Evolutionary conservation across 2,888 invertebrate species (phyloP).

Genomic region (Cataglyphis cursor): DNA sequence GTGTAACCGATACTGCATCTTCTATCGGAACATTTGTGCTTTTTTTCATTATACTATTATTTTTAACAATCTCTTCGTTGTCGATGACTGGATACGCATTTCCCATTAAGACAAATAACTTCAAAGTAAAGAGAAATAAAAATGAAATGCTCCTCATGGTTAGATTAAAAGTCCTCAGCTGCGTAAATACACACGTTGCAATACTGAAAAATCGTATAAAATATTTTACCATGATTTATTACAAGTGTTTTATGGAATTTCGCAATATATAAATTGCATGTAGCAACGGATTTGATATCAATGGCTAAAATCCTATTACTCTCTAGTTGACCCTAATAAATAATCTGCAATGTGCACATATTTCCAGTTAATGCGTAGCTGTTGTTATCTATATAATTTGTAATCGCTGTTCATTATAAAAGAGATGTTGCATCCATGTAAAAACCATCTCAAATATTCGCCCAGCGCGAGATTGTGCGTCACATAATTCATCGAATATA

Average conservation of each 20-base stretch:
- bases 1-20: not conserved
- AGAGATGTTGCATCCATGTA: conserved; percentile 16
- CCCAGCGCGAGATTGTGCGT: conserved; percentile 48
- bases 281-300: conserved; percentile 2
- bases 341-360: conserved; percentile 2
- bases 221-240: conserved; percentile 17
- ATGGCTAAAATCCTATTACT: not conserved
- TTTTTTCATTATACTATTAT: conserved; percentile 7
- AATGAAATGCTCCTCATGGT: conserved; percentile 64
- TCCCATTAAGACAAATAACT: conserved; percentile 2
- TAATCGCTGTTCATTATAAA: conserved; percentile 14
- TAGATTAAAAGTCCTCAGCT: conserved; percentile 31
- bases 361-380: conserved; percentile 11
- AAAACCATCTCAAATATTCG: conserved; percentile 15
- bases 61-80: not conserved
- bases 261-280: not conserved
- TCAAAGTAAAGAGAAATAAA: conserved; percentile 46
- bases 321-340: conserved; percentile 2
- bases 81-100: not conserved
- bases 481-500: conserved; percentile 43
- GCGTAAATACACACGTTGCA: conserved; percentile 48
- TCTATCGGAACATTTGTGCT: not conserved
- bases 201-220: conserved; percentile 53
- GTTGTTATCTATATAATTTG: conserved; percentile 43
- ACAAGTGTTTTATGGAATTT: conserved; percentile 14